Percentiles rank a stretch among this genome's conserved stretches.
phyloP scores from a whole-genome alignment of 2,797 vertebrate species.

The Bradypodion pumilum region DNA sequence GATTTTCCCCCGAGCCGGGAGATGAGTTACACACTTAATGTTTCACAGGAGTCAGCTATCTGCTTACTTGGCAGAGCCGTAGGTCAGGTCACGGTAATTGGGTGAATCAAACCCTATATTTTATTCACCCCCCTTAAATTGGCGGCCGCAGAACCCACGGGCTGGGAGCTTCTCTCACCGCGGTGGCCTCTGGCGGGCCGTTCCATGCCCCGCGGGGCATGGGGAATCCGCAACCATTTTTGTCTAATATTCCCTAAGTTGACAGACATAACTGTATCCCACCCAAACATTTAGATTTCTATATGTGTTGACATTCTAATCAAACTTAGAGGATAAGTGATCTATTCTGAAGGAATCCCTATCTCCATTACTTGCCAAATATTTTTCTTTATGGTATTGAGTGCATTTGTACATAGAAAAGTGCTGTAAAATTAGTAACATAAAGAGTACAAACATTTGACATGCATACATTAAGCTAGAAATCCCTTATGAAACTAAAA shows the following conservation, averaged over 20 bases:
- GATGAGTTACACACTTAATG: too few relatives aligned
- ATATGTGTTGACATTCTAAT: neutral
- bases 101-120: too few relatives aligned
- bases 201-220: too few relatives aligned
- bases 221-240: too few relatives aligned
- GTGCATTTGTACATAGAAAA: neutral
- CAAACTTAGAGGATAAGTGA: neutral
- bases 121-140: too few relatives aligned
- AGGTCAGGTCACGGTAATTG: too few relatives aligned
- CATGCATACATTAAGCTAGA: neutral
- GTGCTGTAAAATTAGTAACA: neutral
- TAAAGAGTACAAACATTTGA: neutral
- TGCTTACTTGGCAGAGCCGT: too few relatives aligned
- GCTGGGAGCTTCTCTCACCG: too few relatives aligned
- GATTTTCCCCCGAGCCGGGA: too few relatives aligned
- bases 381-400: neutral
- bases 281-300: neutral
- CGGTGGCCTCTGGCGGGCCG: too few relatives aligned
- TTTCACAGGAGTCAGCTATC: too few relatives aligned
- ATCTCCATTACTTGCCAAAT: neutral
- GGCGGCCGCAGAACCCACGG: too few relatives aligned
- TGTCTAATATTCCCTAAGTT: neutral
- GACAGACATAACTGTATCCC: neutral
- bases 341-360: neutral
- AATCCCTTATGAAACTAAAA: conserved; percentile 28